Evolutionary conservation across 2,797 vertebrate genomes (phyloP).

Genomic region (Cirrhinus molitorella): DNA sequence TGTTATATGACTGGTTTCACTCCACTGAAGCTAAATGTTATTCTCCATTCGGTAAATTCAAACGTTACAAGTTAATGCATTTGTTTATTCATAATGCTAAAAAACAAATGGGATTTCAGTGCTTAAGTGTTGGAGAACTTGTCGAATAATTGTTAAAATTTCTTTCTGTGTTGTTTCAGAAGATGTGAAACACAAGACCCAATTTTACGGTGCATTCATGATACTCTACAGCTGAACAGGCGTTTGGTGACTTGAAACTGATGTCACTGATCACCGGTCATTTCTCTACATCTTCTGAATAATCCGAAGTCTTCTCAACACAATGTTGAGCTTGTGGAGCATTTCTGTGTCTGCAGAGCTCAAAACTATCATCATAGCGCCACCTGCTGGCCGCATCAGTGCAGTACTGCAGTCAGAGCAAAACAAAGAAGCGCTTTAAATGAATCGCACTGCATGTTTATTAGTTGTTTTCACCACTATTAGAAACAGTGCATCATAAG

Average conservation of each 20-base stretch:
- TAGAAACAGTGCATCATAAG: slow-evolving; percentile 58
- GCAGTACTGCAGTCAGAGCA: background rate
- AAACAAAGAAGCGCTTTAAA: background rate
- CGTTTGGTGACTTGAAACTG: background rate
- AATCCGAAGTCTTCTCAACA: background rate
- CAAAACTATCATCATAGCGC: background rate
- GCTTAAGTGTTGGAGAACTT: background rate
- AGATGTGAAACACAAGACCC: background rate
- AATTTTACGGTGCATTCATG: background rate
- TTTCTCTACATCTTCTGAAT: background rate
- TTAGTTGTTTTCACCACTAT: slow-evolving; percentile 61
- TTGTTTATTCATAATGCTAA: background rate
- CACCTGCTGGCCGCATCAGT: slow-evolving; percentile 8
- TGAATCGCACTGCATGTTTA: slow-evolving; percentile 61
- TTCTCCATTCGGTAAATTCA: background rate
- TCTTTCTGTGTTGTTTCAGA: background rate
- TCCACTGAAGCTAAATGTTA: background rate
- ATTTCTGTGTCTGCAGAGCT: background rate
- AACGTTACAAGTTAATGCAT: background rate
- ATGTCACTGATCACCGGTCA: background rate
- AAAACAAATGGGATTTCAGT: background rate
- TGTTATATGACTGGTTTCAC: background rate
- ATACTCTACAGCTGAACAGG: background rate
- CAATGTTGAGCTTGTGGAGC: background rate
- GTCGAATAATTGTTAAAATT: background rate